phyloP scores from a whole-genome alignment of 2,888 invertebrate species.

The Leucoma salicis region DNA sequence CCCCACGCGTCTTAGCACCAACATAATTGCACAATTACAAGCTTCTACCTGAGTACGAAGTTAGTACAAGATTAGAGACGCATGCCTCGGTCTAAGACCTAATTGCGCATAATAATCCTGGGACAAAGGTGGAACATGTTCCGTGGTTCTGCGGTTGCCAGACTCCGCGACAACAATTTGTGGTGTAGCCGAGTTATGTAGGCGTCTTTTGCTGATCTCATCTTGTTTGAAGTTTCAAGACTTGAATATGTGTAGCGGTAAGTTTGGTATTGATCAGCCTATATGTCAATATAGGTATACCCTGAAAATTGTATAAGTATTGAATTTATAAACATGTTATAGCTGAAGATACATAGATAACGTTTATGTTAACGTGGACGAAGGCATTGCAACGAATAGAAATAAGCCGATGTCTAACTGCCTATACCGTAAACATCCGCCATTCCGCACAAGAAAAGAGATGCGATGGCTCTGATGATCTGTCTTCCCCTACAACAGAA shows the following conservation, averaged over 20 bases:
- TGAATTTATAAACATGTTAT: too few relatives aligned
- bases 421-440: too few relatives aligned
- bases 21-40: constrained; percentile 40
- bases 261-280: constrained; percentile 5
- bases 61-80: constrained; percentile 65
- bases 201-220: constrained; percentile 42
- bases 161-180: constrained; percentile 64
- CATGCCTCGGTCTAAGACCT: constrained; percentile 61
- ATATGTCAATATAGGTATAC: too few relatives aligned
- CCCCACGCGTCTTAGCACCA: constrained; percentile 12
- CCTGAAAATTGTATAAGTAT: too few relatives aligned
- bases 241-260: not conserved
- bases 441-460: too few relatives aligned
- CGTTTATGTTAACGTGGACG: too few relatives aligned
- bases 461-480: too few relatives aligned
- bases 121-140: constrained; percentile 58
- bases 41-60: constrained; percentile 38
- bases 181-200: constrained; percentile 53
- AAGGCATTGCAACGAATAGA: too few relatives aligned
- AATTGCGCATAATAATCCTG: constrained; percentile 72
- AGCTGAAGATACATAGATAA: too few relatives aligned
- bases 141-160: constrained; percentile 50
- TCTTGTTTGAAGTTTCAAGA: constrained; percentile 15
- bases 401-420: too few relatives aligned
- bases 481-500: too few relatives aligned